These are phyloP conservation scores for Hipposideros armiger DNA, from an alignment of 2,113 vertebrate genomes.

Conservation along the genomic window DNA sequence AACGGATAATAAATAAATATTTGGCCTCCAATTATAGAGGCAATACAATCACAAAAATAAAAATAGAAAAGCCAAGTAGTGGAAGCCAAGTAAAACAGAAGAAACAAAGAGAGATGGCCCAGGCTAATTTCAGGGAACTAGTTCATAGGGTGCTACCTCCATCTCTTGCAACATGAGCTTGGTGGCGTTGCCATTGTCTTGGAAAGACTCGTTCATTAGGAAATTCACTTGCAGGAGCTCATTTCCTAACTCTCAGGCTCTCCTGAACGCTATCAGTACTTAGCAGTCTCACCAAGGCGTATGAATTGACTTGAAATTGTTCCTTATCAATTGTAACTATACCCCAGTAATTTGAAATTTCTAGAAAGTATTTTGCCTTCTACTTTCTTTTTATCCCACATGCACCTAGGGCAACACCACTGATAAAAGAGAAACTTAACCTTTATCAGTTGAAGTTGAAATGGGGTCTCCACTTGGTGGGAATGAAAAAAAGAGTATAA, in stretches of 20 bases:
- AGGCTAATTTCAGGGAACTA: neutral
- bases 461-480: neutral
- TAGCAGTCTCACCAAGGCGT: neutral
- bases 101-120: neutral
- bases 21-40: neutral
- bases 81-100: neutral
- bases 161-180: accelerated
- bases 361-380: neutral
- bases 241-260: neutral
- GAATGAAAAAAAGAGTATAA: neutral
- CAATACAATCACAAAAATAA: neutral
- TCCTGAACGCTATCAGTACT: neutral
- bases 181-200: neutral
- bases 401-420: neutral
- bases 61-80: neutral
- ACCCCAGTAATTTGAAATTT: neutral
- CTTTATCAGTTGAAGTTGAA: neutral
- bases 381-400: constrained; percentile 4
- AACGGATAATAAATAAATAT: neutral
- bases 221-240: neutral
- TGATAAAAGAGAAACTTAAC: constrained; percentile 2
- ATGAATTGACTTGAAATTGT: neutral
- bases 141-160: accelerated
- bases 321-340: neutral
- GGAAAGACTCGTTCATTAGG: neutral